phyloP scores from a whole-genome alignment of 2,113 vertebrate species.

The Blennius ocellaris region DNA sequence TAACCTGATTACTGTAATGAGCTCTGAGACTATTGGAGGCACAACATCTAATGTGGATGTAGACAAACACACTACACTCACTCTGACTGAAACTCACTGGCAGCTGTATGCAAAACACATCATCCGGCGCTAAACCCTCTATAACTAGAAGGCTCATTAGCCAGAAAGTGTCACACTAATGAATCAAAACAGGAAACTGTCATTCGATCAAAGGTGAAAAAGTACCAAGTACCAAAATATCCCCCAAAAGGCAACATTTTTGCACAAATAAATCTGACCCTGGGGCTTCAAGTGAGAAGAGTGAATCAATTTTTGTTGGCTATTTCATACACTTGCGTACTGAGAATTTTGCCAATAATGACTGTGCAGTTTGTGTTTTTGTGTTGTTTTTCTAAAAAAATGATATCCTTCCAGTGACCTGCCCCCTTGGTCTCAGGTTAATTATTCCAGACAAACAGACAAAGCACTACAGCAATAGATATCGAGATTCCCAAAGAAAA shows the following conservation, averaged over 20 bases:
- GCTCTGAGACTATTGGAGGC: conserved; percentile 70
- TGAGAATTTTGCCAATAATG: neutral
- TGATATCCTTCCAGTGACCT: neutral
- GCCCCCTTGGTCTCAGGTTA: neutral
- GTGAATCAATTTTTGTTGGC: neutral
- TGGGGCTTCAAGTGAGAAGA: neutral
- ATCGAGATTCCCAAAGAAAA: neutral
- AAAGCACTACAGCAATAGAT: conserved; percentile 2
- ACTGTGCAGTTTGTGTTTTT: neutral
- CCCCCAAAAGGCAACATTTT: neutral
- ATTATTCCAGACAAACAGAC: neutral
- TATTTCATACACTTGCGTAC: neutral
- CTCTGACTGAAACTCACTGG: conserved; percentile 33
- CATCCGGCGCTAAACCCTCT: conserved; percentile 36
- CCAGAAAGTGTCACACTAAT: conserved; percentile 32
- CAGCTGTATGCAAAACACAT: conserved; percentile 45
- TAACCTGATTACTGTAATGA: conserved; percentile 84
- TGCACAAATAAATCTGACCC: neutral
- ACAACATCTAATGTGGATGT: conserved; percentile 65
- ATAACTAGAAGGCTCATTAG: conserved; percentile 43
- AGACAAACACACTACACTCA: conserved; percentile 53
- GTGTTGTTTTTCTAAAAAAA: neutral
- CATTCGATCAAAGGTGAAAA: conserved; percentile 34
- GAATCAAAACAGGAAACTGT: conserved; percentile 26
- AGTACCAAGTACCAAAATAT: conserved; percentile 12